Conservation (phyloP, 1,140 invertebrate species). For the Philotrypesis tridentata region DNA sequence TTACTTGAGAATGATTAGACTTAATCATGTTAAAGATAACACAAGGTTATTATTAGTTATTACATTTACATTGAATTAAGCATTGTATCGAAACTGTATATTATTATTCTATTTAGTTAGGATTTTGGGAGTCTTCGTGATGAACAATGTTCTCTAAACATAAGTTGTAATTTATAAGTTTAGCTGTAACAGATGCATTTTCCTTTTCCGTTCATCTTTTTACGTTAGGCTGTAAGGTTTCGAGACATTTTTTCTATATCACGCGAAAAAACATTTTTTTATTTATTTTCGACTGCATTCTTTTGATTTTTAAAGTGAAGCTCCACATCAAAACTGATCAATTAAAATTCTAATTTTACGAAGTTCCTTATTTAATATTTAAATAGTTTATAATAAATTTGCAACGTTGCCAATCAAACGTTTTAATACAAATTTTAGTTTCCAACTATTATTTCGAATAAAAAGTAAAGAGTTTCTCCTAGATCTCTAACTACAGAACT, state of each 20-base stretch:
- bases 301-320: background rate
- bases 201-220: conserved; percentile 47
- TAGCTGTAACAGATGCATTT: conserved; percentile 44
- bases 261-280: conserved; percentile 15
- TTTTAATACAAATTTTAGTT: background rate
- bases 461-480: background rate
- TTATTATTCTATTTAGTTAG: conserved; percentile 20
- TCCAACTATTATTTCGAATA: background rate
- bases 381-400: background rate
- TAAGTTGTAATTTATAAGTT: conserved; percentile 36
- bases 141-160: background rate
- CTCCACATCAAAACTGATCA: background rate
- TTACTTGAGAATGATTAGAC: conserved; percentile 35
- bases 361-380: background rate
- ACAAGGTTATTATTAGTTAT: conserved; percentile 31
- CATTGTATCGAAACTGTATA: conserved; percentile 30
- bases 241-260: conserved; percentile 25
- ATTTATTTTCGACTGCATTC: conserved; percentile 24
- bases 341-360: background rate
- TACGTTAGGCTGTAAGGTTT: conserved; percentile 35
- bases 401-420: too few relatives aligned
- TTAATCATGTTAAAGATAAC: conserved; percentile 4
- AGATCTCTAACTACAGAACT: background rate
- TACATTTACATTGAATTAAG: conserved; percentile 18
- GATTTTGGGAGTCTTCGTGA: conserved; percentile 10